Conservation (phyloP, 2,113 vertebrate species). For the Labeo rohita region DNA sequence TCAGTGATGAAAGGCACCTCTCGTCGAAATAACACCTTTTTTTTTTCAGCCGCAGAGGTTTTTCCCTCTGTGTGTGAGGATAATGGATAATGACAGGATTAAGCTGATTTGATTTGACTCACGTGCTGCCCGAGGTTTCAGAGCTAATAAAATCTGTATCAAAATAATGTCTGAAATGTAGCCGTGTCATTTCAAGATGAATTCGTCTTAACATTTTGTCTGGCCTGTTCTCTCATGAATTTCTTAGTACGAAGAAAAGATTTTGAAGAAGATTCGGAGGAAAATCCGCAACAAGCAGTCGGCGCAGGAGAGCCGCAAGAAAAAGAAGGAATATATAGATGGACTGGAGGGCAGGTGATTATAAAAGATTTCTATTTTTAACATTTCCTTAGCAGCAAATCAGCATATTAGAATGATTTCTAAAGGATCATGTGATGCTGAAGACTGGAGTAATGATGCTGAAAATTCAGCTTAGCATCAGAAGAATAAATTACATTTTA, state of each 20-base stretch:
- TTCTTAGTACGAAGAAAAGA: conserved; percentile 47
- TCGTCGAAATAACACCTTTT: neutral
- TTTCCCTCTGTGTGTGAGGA: neutral
- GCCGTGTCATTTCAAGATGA: conserved; percentile 20
- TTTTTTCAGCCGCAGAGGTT: neutral
- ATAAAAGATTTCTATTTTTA: neutral
- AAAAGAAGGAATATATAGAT: conserved; percentile 55
- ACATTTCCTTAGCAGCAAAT: neutral
- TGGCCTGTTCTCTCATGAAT: neutral
- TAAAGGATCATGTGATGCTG: neutral
- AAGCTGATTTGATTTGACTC: neutral
- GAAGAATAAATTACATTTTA: neutral
- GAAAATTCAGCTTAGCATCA: neutral
- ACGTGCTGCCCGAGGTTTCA: neutral
- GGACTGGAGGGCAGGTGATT: conserved; percentile 48
- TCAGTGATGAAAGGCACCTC: conserved; percentile 6
- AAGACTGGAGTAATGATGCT: neutral
- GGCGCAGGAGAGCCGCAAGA: conserved; percentile 54
- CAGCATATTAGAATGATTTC: neutral
- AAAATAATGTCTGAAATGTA: neutral
- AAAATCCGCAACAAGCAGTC: conserved; percentile 57
- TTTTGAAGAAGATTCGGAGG: conserved; percentile 54
- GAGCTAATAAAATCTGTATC: neutral
- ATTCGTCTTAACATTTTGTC: neutral
- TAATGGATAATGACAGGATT: neutral